Percentiles rank a stretch among this genome's conserved stretches.
Evolutionary conservation across 2,797 vertebrate genomes (phyloP).

Genomic region (Crocidura indochinensis): DNA sequence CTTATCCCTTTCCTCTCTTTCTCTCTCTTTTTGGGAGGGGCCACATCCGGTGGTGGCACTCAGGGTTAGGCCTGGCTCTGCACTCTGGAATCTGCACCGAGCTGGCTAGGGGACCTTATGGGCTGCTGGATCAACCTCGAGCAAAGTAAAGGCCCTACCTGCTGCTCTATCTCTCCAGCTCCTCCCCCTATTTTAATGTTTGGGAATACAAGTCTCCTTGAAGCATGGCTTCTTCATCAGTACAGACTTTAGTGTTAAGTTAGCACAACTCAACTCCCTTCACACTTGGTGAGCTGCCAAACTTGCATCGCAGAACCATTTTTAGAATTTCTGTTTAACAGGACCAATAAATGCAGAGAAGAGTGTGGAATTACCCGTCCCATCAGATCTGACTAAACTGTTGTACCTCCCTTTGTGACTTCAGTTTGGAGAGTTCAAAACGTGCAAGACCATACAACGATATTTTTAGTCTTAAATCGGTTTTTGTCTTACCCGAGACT

Average conservation of each 20-base stretch:
- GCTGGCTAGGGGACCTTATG: too few species aligned
- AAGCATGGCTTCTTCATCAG: not conserved
- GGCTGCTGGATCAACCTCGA: too few species aligned
- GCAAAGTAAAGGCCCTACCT: too few species aligned
- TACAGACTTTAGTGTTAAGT: not conserved
- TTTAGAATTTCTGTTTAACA: conserved; percentile 30
- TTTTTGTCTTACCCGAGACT: conserved; percentile 20
- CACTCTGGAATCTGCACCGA: too few species aligned
- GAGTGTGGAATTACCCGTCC: not conserved
- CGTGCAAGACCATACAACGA: conserved; percentile 16
- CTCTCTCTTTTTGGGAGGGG: too few species aligned
- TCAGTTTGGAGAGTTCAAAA: conserved; percentile 1
- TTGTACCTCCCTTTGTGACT: not conserved
- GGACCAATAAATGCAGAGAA: conserved; percentile 32
- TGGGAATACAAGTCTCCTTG: not conserved
- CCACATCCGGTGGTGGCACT: too few species aligned
- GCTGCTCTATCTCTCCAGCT: not conserved
- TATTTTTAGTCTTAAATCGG: conserved; percentile 17
- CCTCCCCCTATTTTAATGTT: not conserved
- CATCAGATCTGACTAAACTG: not conserved
- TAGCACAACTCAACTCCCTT: not conserved
- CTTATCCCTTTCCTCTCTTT: too few species aligned
- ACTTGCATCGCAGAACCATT: conserved; percentile 52
- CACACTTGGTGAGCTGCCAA: conserved; percentile 26
- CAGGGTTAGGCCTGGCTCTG: too few species aligned